phyloP scores from a whole-genome alignment of 2,797 vertebrate species.

The Crenichthys baileyi region DNA sequence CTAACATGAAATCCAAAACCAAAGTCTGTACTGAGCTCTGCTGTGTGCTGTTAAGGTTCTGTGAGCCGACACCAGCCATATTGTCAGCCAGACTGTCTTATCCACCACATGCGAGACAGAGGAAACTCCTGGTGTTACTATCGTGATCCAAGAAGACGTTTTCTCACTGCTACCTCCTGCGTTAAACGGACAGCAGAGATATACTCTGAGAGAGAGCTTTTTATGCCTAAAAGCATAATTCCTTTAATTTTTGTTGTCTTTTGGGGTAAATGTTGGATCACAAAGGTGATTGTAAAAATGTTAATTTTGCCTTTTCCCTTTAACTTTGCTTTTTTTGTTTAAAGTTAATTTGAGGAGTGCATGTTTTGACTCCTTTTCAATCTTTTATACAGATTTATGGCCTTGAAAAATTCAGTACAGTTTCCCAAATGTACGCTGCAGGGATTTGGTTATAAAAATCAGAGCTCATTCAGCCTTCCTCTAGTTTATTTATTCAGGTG shows the following conservation, averaged over 20 bases:
- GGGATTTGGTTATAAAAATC: neutral
- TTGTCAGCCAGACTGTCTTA: conserved; percentile 1
- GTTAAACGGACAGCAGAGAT: neutral
- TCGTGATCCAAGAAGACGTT: neutral
- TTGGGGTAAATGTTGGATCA: neutral
- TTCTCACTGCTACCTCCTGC: neutral
- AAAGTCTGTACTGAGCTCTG: neutral
- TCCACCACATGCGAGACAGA: conserved; percentile 1
- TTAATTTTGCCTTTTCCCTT: too few species aligned
- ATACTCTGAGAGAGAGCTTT: neutral
- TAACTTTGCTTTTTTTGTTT: too few species aligned
- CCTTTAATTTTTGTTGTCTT: neutral
- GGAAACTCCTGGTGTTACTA: conserved; percentile 4
- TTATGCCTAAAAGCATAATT: too few species aligned
- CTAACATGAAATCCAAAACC: conserved; percentile 20
- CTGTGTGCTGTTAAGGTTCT: conserved; percentile 17
- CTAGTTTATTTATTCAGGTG: neutral
- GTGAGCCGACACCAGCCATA: conserved; percentile 14
- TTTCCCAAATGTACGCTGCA: neutral
- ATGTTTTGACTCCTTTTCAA: neutral
- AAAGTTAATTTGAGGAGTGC: neutral
- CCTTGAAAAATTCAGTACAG: neutral
- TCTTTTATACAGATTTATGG: neutral
- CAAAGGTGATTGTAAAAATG: neutral
- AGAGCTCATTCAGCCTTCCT: neutral